phyloP scores from a whole-genome alignment of 2,888 invertebrate genomes.

The Mythimna albipuncta region DNA sequence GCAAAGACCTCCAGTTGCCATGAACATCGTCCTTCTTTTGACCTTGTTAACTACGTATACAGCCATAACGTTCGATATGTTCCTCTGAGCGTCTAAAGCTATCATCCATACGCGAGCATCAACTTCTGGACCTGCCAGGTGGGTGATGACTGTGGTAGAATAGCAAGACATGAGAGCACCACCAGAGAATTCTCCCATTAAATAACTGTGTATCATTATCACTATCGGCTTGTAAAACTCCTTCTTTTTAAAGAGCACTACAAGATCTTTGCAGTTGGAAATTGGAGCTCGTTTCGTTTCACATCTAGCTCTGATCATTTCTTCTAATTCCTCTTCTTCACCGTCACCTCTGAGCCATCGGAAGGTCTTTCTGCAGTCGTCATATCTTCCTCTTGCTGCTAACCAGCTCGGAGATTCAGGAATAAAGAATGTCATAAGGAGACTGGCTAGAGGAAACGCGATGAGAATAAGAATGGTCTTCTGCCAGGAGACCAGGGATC shows the following conservation, averaged over 20 bases:
- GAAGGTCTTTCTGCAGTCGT: conserved; percentile 89
- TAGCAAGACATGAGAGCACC: conserved; percentile 92
- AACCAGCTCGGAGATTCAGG: conserved; percentile 93
- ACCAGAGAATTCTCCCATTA: conserved; percentile 91
- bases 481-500: conserved; percentile 90
- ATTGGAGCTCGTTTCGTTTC: conserved; percentile 59
- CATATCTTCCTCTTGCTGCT: conserved; percentile 86
- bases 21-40: conserved; percentile 90
- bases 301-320: conserved; percentile 76
- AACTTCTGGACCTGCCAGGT: conserved; percentile 87
- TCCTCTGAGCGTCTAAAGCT: conserved; percentile 90
- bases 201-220: conserved; percentile 90
- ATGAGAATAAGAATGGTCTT: conserved; percentile 87
- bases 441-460: conserved; percentile 82
- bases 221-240: conserved; percentile 90
- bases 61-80: conserved; percentile 89
- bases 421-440: conserved; percentile 78
- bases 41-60: conserved; percentile 89
- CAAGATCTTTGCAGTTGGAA: conserved; percentile 48
- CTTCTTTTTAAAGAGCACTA: conserved; percentile 71
- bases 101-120: conserved; percentile 92
- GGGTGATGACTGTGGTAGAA: conserved; percentile 90
- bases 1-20: conserved; percentile 90
- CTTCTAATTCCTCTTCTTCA: conserved; percentile 81
- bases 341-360: conserved; percentile 90